These are phyloP conservation scores for Trachelus stipa DNA, from an alignment of 2,888 invertebrate species.

Conservation along the genomic window DNA sequence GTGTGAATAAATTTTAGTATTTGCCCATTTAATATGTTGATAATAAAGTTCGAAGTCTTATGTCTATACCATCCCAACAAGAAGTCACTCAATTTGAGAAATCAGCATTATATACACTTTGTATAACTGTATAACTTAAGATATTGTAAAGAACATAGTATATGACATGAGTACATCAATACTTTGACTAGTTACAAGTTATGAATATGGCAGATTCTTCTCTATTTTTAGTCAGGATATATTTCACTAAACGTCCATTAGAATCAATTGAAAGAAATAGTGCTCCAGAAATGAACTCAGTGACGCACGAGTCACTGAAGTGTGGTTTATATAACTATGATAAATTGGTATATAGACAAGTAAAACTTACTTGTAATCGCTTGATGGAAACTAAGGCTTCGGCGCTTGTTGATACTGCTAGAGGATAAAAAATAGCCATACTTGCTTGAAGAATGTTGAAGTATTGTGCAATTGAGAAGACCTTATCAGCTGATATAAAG, in stretches of 20 bases:
- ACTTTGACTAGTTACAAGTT: neutral
- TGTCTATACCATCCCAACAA: too few relatives aligned
- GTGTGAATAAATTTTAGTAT: neutral
- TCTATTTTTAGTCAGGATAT: neutral
- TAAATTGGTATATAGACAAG: slow-evolving; percentile 47
- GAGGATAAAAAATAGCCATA: slow-evolving; percentile 75
- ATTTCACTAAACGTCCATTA: neutral
- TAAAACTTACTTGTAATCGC: slow-evolving; percentile 71
- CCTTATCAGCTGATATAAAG: slow-evolving; percentile 72
- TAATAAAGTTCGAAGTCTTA: neutral
- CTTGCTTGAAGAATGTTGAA: slow-evolving; percentile 79
- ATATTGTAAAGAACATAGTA: too few relatives aligned
- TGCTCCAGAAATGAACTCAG: neutral
- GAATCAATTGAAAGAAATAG: neutral
- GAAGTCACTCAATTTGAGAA: too few relatives aligned
- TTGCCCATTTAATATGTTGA: neutral
- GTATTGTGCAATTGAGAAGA: slow-evolving; percentile 83
- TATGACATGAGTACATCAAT: too few relatives aligned
- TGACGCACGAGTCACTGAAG: neutral
- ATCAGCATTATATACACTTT: neutral
- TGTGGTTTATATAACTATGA: slow-evolving; percentile 66
- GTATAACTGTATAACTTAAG: too few relatives aligned
- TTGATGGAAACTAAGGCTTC: slow-evolving; percentile 75
- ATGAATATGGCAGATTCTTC: neutral
- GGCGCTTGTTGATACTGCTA: slow-evolving; percentile 72